Evolutionary conservation across 2,113 vertebrate genomes (phyloP).

Genomic region (Otolemur garnettii): DNA sequence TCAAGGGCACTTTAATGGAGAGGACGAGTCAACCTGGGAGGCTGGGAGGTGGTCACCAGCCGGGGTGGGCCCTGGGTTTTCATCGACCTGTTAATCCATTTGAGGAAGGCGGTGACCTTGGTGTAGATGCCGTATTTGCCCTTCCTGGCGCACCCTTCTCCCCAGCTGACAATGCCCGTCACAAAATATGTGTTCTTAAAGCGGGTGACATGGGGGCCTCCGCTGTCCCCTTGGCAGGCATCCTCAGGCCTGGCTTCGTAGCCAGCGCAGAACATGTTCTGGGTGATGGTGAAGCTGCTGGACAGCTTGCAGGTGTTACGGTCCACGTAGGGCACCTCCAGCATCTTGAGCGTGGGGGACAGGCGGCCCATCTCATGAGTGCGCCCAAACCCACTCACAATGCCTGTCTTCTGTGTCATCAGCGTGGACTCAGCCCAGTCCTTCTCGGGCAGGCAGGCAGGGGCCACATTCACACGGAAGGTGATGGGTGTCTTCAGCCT

Average conservation of each 20-base stretch:
- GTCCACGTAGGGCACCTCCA: constrained; percentile 92
- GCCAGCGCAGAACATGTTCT: constrained; percentile 97
- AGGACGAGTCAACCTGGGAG: rapidly evolving
- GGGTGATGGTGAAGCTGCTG: constrained; percentile 88
- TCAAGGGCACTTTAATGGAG: not conserved
- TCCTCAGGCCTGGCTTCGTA: constrained; percentile 90
- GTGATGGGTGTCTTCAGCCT: constrained; percentile 90
- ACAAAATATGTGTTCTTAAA: constrained; percentile 92
- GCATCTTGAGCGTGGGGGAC: constrained; percentile 89
- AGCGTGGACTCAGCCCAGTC: constrained; percentile 94
- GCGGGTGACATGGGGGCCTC: constrained; percentile 95
- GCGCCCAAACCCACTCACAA: constrained; percentile 95
- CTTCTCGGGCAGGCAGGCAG: constrained; percentile 92
- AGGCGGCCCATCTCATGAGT: constrained; percentile 86
- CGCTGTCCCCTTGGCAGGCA: constrained; percentile 97
- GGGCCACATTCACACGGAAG: constrained; percentile 89
- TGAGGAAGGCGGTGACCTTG: constrained; percentile 92
- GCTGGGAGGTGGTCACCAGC: not conserved
- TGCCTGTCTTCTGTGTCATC: constrained; percentile 89
- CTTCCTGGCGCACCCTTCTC: constrained; percentile 94
- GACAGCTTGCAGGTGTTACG: constrained; percentile 92
- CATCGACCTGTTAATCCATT: constrained; percentile 89
- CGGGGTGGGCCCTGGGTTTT: not conserved
- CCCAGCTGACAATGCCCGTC: constrained; percentile 97
- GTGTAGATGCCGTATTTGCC: constrained; percentile 97